Conservation (phyloP, 1,140 invertebrate genomes). For the Globodera rostochiensis region DNA sequence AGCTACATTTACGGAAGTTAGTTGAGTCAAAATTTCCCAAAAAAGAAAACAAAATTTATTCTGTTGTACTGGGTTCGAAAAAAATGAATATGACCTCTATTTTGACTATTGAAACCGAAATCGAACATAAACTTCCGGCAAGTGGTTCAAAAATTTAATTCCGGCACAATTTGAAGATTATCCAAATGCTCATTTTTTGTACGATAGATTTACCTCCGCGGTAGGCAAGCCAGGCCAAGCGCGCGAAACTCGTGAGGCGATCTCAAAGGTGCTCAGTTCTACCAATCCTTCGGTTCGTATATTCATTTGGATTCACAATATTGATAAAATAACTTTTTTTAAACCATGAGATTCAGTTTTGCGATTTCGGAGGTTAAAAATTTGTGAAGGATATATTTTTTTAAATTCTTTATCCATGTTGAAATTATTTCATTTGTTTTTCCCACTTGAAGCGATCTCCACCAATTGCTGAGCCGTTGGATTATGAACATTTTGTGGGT, state of each 20-base stretch:
- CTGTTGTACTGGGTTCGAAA: too few species aligned
- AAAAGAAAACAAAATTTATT: constrained; percentile 5
- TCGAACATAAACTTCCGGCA: too few species aligned
- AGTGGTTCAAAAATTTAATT: too few species aligned
- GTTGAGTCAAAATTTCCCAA: background rate
- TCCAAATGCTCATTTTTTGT: too few species aligned
- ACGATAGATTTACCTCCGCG: constrained; percentile 47
- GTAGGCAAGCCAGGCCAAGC: constrained; percentile 49
- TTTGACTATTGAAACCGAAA: too few species aligned
- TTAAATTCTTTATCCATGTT: too few species aligned
- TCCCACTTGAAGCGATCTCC: constrained; percentile 35
- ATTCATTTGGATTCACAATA: background rate
- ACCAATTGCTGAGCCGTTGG: constrained; percentile 45
- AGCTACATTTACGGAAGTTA: constrained; percentile 43
- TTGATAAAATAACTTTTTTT: too few species aligned
- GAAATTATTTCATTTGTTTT: constrained; percentile 15
- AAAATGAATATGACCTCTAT: too few species aligned
- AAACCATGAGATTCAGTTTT: too few species aligned
- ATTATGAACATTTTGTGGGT: constrained; percentile 50
- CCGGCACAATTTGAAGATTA: too few species aligned
- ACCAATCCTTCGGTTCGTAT: constrained; percentile 42
- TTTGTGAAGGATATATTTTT: too few species aligned
- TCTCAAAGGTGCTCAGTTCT: constrained; percentile 45
- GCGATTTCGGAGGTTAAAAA: too few species aligned
- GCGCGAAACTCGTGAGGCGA: constrained; percentile 47